Conservation (phyloP, 2,113 vertebrate species). For the Mirounga angustirostris region DNA sequence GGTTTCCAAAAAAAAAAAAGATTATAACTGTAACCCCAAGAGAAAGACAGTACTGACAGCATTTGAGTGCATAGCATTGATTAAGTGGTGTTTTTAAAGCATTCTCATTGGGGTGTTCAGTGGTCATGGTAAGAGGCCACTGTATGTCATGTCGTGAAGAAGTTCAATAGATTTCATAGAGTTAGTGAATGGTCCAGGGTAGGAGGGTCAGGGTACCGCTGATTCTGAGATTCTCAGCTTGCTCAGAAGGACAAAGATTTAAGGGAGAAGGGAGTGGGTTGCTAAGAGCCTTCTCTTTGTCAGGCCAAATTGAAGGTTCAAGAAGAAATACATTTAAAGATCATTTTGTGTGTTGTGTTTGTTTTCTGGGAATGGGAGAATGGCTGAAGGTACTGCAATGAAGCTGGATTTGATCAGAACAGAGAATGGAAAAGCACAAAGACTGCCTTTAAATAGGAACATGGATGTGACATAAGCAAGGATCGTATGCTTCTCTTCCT, state of each 20-base stretch:
- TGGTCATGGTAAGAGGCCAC: not conserved
- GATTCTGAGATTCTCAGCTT: not conserved
- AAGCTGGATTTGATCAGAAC: not conserved
- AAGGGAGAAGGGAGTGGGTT: not conserved
- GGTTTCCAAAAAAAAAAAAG: not conserved
- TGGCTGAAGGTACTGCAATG: not conserved
- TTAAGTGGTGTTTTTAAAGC: constrained; percentile 10
- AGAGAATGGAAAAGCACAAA: not conserved
- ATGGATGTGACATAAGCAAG: not conserved
- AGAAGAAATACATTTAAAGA: not conserved
- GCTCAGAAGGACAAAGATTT: not conserved
- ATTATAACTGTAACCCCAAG: not conserved
- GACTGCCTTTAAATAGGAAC: not conserved
- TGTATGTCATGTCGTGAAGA: not conserved
- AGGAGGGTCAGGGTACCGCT: not conserved
- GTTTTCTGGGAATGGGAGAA: not conserved
- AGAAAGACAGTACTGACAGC: not conserved
- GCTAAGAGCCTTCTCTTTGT: not conserved
- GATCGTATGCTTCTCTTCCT: not conserved
- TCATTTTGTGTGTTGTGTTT: constrained; percentile 26
- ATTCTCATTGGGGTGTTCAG: not conserved
- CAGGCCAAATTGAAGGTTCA: not conserved
- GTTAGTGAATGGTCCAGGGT: not conserved
- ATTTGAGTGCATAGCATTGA: not conserved
- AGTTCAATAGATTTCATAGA: not conserved